Evolutionary conservation across 2,888 invertebrate genomes (phyloP).

Genomic region (Epinotia bilunana): DNA sequence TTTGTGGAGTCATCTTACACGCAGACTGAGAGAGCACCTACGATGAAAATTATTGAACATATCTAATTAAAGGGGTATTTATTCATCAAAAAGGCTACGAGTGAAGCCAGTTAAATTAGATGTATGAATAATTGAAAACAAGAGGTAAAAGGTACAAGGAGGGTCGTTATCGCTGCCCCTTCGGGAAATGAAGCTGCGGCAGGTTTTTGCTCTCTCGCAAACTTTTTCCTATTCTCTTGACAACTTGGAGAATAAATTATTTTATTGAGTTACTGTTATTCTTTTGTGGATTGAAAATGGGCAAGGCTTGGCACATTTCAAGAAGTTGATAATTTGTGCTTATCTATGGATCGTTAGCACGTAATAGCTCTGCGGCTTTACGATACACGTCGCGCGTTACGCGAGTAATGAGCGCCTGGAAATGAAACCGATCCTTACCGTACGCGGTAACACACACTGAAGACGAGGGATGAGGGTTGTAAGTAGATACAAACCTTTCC

Average conservation of each 20-base stretch:
- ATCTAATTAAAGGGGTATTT: slow-evolving; percentile 65
- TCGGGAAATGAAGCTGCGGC: slow-evolving; percentile 70
- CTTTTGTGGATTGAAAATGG: slow-evolving; percentile 46
- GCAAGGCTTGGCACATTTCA: slow-evolving; percentile 24
- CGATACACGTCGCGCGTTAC: neutral
- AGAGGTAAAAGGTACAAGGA: slow-evolving; percentile 73
- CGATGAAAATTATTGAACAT: slow-evolving; percentile 66
- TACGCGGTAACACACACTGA: neutral
- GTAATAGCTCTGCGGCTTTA: slow-evolving; percentile 7
- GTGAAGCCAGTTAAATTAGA: slow-evolving; percentile 66
- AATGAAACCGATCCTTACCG: slow-evolving; percentile 12
- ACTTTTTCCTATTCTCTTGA: slow-evolving; percentile 63
- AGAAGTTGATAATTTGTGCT: slow-evolving; percentile 25
- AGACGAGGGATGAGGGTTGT: neutral
- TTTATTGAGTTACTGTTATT: slow-evolving; percentile 58
- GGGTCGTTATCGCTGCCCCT: slow-evolving; percentile 72
- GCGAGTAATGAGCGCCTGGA: slow-evolving; percentile 5
- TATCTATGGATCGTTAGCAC: slow-evolving; percentile 26
- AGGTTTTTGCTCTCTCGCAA: slow-evolving; percentile 67
- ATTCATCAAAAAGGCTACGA: slow-evolving; percentile 58
- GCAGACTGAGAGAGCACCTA: slow-evolving; percentile 55
- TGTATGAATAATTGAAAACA: slow-evolving; percentile 80
- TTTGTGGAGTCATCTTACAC: slow-evolving; percentile 51
- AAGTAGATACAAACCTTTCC: too few species aligned
- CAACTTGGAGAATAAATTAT: slow-evolving; percentile 62